Evolutionary conservation across 1,140 invertebrate species (phyloP).

Genomic region (Caenorhabditis inopinata): DNA sequence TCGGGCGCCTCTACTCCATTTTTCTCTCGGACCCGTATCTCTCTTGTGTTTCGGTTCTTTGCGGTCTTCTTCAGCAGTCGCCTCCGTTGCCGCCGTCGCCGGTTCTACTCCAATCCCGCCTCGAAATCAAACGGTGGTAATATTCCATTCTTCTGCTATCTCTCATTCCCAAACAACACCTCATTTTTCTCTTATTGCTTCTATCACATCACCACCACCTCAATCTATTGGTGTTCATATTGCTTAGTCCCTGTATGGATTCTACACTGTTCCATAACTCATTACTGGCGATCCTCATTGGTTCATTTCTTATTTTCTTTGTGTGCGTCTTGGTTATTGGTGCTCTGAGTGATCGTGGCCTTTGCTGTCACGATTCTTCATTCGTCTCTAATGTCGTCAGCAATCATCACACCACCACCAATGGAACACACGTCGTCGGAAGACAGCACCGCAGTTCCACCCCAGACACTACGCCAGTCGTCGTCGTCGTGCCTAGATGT

Average conservation of each 20-base stretch:
- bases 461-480: slow-evolving; percentile 18
- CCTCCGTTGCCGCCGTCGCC: slow-evolving; percentile 6
- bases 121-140: slow-evolving; percentile 29
- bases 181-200: not conserved
- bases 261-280: slow-evolving; percentile 58
- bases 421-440: slow-evolving; percentile 8
- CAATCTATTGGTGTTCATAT: not conserved
- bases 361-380: slow-evolving; percentile 55
- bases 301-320: slow-evolving; percentile 61
- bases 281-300: slow-evolving; percentile 55
- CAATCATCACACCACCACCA: slow-evolving; percentile 20
- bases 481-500: slow-evolving; percentile 34
- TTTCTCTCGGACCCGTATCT: slow-evolving; percentile 22
- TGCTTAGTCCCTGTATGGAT: slow-evolving; percentile 42
- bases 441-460: not conserved
- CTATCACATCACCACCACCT: not conserved
- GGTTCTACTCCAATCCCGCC: slow-evolving; percentile 2
- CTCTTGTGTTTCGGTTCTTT: not conserved
- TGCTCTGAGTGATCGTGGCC: slow-evolving; percentile 55
- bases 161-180: not conserved
- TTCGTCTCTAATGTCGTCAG: slow-evolving; percentile 37
- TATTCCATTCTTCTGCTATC: slow-evolving; percentile 14
- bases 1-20: slow-evolving; percentile 27
- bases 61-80: slow-evolving; percentile 22
- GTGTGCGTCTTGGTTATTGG: slow-evolving; percentile 60